phyloP scores from a whole-genome alignment of 2,797 vertebrate genomes.

The Onychomys leucogaster region DNA sequence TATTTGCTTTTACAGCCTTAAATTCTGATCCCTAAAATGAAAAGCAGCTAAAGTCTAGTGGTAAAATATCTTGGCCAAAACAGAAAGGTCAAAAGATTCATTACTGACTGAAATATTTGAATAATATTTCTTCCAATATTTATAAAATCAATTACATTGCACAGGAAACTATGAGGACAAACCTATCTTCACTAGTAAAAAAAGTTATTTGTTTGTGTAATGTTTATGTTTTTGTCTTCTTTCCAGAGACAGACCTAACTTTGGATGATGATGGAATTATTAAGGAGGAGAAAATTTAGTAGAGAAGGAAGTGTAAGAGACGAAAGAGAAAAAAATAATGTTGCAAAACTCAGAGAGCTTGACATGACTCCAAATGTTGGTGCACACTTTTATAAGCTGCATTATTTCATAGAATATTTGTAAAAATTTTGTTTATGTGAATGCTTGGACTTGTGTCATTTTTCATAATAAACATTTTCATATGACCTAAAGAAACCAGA shows the following conservation, averaged over 20 bases:
- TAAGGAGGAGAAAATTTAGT: not conserved
- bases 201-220: not conserved
- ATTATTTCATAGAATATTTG: not conserved
- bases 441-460: not conserved
- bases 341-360: not conserved
- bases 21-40: not conserved
- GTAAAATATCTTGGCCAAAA: not conserved
- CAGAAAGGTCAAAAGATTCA: not conserved
- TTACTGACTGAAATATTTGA: not conserved
- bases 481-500: not conserved
- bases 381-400: not conserved
- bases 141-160: conserved; percentile 1
- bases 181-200: not conserved
- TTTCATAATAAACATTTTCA: conserved; percentile 11
- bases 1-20: not conserved
- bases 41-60: not conserved
- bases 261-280: not conserved
- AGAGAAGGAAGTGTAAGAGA: not conserved
- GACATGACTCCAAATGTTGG: not conserved
- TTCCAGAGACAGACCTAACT: not conserved
- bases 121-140: not conserved
- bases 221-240: not conserved
- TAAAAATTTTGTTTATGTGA: not conserved
- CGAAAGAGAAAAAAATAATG: not conserved
- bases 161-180: not conserved